A percentile compares a stretch with the other conserved stretches of the same genome.
Conservation (phyloP, 1,140 invertebrate species). For the Protaetia brevitarsis region DNA sequence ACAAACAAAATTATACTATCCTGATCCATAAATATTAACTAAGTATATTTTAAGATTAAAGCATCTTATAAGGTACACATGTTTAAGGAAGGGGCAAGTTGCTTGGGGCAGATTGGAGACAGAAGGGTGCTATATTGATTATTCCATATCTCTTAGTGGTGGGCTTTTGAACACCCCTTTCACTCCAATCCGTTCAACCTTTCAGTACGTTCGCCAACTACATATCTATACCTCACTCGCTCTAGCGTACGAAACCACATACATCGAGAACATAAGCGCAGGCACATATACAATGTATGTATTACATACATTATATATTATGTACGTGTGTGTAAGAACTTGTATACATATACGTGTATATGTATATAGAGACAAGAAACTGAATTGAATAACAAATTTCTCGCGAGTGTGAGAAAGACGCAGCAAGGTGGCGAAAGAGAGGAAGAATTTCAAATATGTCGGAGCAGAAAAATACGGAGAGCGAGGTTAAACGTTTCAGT, state of each 20-base stretch:
- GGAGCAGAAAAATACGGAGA: constrained; percentile 3
- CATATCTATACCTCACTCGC: not conserved
- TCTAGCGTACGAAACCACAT: not conserved
- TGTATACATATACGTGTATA: too few relatives aligned
- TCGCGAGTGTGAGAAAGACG: not conserved
- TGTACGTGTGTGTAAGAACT: not conserved
- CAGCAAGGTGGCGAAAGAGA: not conserved
- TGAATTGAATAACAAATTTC: constrained; percentile 10
- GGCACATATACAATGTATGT: not conserved
- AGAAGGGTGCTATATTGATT: constrained; percentile 38
- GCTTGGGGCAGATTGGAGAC: constrained; percentile 24
- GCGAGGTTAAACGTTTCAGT: constrained; percentile 2
- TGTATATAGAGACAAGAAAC: constrained; percentile 9
- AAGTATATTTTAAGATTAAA: not conserved
- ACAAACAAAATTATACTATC: not conserved
- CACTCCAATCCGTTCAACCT: constrained; percentile 25
- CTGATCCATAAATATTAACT: not conserved
- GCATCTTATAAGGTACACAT: not conserved
- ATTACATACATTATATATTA: not conserved
- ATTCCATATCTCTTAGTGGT: constrained; percentile 31
- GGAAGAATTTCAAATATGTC: constrained; percentile 12
- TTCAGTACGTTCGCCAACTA: constrained; percentile 27
- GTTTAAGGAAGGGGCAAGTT: constrained; percentile 25
- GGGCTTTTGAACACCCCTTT: constrained; percentile 31
- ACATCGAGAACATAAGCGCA: not conserved